These are phyloP conservation scores for Campylorhamphus procurvoides DNA, from an alignment of 2,113 vertebrate species.

Conservation along the genomic window DNA sequence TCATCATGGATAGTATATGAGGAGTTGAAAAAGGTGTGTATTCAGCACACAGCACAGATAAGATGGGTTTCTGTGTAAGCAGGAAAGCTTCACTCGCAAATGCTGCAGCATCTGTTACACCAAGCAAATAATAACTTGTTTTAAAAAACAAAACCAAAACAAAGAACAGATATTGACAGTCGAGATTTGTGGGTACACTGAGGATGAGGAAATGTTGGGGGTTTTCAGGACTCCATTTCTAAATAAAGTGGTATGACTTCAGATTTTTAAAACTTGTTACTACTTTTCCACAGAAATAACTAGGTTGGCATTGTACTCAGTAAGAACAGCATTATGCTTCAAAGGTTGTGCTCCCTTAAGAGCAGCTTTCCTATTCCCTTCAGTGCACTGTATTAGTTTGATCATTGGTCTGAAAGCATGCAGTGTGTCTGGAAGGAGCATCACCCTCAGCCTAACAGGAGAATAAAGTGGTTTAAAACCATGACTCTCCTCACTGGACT, in stretches of 20 bases:
- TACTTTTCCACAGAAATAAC: not conserved
- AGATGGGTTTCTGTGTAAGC: not conserved
- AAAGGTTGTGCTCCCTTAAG: not conserved
- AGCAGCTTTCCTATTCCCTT: not conserved
- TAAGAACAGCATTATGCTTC: not conserved
- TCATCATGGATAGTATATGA: not conserved
- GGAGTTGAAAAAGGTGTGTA: not conserved
- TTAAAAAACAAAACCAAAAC: not conserved
- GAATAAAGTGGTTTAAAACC: not conserved
- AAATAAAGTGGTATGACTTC: not conserved
- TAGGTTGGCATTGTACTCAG: not conserved
- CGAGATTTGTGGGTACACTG: not conserved
- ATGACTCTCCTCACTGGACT: not conserved
- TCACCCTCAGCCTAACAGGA: not conserved
- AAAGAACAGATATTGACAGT: not conserved
- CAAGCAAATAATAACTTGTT: not conserved
- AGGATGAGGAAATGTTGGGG: not conserved
- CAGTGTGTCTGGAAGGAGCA: not conserved
- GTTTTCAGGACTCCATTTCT: not conserved
- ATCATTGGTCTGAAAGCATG: not conserved
- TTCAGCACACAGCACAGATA: not conserved
- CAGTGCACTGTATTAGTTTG: not conserved
- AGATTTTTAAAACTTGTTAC: not conserved
- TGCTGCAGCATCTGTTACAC: not conserved
- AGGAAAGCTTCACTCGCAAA: not conserved